Evolutionary conservation across 2,113 vertebrate genomes (phyloP).

Genomic region (Cyprinus carpio): DNA sequence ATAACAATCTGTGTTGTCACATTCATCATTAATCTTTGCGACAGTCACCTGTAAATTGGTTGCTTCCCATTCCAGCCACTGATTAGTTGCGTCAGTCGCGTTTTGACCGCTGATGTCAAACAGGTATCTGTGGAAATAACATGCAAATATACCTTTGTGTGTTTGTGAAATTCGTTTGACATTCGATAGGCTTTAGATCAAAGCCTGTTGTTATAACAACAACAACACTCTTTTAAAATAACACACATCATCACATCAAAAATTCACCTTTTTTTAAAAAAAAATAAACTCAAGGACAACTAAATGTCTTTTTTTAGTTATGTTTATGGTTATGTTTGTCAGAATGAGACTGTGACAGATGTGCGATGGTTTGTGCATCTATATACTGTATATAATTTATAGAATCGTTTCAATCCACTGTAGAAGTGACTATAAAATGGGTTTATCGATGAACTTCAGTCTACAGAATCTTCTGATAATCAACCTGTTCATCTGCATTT

Average conservation of each 20-base stretch:
- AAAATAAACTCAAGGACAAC: too few species aligned
- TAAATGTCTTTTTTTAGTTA: too few species aligned
- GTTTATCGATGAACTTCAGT: not conserved
- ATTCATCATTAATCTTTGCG: not conserved
- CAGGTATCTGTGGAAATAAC: constrained; percentile 77
- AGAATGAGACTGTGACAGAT: not conserved
- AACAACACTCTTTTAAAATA: not conserved
- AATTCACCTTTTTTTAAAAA: too few species aligned
- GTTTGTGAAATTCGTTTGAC: not conserved
- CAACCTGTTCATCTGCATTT: not conserved
- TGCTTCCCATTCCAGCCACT: constrained; percentile 93
- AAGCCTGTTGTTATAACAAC: not conserved
- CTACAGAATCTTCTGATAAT: not conserved
- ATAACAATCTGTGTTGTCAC: not conserved
- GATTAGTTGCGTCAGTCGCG: constrained; percentile 75
- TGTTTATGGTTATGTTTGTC: not conserved
- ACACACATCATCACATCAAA: not conserved
- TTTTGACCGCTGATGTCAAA: constrained; percentile 80
- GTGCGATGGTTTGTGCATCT: too few species aligned
- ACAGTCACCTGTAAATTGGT: constrained; percentile 83
- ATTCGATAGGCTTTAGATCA: not conserved
- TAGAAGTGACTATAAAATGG: not conserved
- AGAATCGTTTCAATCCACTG: not conserved
- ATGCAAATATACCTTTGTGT: not conserved
- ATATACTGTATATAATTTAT: not conserved